Conservation (phyloP, 2,888 invertebrate genomes). For the Elysia crispata region DNA sequence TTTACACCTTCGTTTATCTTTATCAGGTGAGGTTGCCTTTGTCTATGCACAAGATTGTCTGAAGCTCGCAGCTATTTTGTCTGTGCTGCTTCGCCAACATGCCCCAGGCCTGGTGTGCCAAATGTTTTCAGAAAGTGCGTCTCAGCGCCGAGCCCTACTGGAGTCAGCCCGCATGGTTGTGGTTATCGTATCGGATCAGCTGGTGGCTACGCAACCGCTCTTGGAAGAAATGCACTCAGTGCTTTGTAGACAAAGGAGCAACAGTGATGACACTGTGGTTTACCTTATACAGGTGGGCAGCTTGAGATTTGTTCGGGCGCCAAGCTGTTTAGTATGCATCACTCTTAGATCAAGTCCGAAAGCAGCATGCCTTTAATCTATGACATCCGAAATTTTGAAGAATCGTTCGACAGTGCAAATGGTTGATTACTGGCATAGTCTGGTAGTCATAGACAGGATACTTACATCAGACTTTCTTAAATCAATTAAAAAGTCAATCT, state of each 20-base stretch:
- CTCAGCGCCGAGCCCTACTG: slow-evolving; percentile 46
- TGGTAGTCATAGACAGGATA: too few relatives aligned
- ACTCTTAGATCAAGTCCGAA: too few relatives aligned
- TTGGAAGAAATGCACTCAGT: slow-evolving; percentile 70
- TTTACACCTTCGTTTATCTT: not conserved
- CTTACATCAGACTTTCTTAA: too few relatives aligned
- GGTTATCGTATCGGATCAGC: slow-evolving; percentile 66
- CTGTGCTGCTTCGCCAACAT: slow-evolving; percentile 28
- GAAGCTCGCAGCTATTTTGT: slow-evolving; percentile 50
- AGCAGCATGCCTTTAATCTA: too few relatives aligned
- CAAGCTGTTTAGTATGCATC: not conserved
- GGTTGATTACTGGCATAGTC: too few relatives aligned
- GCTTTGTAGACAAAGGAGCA: slow-evolving; percentile 62
- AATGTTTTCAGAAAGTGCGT: not conserved
- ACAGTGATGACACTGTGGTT: slow-evolving; percentile 30
- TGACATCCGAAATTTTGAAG: too few relatives aligned
- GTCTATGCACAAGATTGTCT: slow-evolving; percentile 50
- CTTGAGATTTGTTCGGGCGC: too few relatives aligned
- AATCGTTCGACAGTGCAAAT: too few relatives aligned
- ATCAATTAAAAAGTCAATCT: too few relatives aligned
- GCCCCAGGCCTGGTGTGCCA: slow-evolving; percentile 40
- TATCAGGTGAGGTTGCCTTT: slow-evolving; percentile 37
- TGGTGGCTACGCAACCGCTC: slow-evolving; percentile 59
- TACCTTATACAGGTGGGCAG: slow-evolving; percentile 35
- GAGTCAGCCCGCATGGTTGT: slow-evolving; percentile 66